Conservation (phyloP, 2,888 invertebrate genomes). For the Blastobasis adustella region DNA sequence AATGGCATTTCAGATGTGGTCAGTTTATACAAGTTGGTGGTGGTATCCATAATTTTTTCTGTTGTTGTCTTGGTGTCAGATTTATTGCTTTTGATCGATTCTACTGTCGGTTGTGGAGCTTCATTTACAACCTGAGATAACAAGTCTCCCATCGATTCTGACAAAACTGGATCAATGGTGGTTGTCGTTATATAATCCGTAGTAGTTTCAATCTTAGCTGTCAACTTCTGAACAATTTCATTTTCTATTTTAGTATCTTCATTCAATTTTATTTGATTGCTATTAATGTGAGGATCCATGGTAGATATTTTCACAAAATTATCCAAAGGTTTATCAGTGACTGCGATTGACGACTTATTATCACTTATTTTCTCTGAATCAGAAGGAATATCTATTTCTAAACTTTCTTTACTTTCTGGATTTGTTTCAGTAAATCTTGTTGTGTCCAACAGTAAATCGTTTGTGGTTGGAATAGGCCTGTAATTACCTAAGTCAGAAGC, state of each 20-base stretch:
- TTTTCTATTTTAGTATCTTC: slow-evolving; percentile 1
- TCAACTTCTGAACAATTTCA: slow-evolving; percentile 11
- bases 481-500: slow-evolving; percentile 60
- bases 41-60: slow-evolving; percentile 21
- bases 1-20: no score
- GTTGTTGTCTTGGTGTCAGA: slow-evolving; percentile 21
- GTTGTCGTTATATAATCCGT: slow-evolving; percentile 22
- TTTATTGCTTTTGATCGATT: slow-evolving; percentile 10
- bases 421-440: slow-evolving; percentile 36
- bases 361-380: slow-evolving; percentile 24
- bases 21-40: slow-evolving; percentile 13
- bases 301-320: slow-evolving; percentile 61
- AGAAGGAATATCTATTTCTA: slow-evolving; percentile 55
- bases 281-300: slow-evolving; percentile 33
- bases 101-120: slow-evolving; percentile 33
- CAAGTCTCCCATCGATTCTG: slow-evolving; percentile 65
- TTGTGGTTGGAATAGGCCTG: slow-evolving; percentile 48
- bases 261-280: slow-evolving; percentile 8
- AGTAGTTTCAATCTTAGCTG: slow-evolving; percentile 19
- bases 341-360: slow-evolving; percentile 14
- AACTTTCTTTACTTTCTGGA: slow-evolving; percentile 60
- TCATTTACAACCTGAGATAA: slow-evolving; percentile 64
- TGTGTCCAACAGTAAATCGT: slow-evolving; percentile 43
- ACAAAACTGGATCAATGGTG: slow-evolving; percentile 54
- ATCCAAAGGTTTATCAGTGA: slow-evolving; percentile 25